Evolutionary conservation across 2,113 vertebrate species (phyloP).

Genomic region (Agelaius phoeniceus): DNA sequence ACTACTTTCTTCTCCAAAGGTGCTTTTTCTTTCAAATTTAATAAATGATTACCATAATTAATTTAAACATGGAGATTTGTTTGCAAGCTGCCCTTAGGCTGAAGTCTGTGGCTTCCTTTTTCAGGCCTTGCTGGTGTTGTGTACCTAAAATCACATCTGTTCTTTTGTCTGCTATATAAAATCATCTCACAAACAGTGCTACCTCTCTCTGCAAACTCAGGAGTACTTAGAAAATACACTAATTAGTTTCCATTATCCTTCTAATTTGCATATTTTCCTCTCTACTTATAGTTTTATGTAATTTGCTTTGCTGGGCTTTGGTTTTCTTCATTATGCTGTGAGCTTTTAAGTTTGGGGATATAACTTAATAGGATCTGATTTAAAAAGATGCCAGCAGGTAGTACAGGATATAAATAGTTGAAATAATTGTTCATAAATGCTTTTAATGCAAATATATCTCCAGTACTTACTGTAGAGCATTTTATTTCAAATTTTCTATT

Average conservation of each 20-base stretch:
- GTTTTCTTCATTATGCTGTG: not conserved
- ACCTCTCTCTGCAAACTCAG: not conserved
- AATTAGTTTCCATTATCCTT: not conserved
- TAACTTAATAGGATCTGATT: not conserved
- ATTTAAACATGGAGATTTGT: not conserved
- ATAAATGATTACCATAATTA: not conserved
- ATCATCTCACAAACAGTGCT: not conserved
- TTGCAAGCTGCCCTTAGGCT: not conserved
- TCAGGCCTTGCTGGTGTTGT: not conserved
- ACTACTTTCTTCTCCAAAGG: not conserved
- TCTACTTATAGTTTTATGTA: not conserved
- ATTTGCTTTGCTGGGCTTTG: not conserved
- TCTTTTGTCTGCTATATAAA: not conserved
- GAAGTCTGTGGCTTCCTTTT: not conserved
- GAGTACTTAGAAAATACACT: not conserved
- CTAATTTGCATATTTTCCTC: not conserved
- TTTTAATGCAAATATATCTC: not conserved
- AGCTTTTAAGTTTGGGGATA: not conserved
- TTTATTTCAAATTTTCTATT: not conserved
- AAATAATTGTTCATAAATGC: constrained; percentile 9
- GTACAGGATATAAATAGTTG: not conserved
- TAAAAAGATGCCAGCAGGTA: not conserved
- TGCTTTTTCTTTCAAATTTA: not conserved
- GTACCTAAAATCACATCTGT: not conserved
- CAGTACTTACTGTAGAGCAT: not conserved